A percentile compares a stretch with the other conserved stretches of the same genome.
These are phyloP conservation scores for Perccottus glenii DNA, from an alignment of 2,113 vertebrate genomes.

Conservation along the genomic window DNA sequence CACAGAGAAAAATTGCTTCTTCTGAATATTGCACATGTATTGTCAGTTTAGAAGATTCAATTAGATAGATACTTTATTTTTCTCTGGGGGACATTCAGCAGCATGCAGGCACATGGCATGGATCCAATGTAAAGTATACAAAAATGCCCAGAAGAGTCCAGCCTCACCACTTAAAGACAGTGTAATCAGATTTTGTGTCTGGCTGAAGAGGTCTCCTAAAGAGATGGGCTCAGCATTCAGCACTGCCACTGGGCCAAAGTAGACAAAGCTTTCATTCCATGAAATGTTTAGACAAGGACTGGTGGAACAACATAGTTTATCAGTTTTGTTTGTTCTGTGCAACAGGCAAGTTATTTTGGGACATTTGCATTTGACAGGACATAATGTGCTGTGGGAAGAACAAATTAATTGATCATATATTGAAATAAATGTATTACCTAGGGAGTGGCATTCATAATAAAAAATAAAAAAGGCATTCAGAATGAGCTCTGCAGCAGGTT, in stretches of 20 bases:
- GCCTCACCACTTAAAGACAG: not conserved
- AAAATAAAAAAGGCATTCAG: no score
- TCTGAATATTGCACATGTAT: no score
- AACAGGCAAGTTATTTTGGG: no score
- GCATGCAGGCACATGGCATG: no score
- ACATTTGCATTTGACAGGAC: conserved; percentile 2
- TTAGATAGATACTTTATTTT: no score
- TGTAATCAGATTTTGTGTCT: conserved; percentile 25
- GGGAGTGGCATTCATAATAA: conserved; percentile 28
- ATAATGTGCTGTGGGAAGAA: conserved; percentile 35
- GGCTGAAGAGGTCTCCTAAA: conserved; percentile 6
- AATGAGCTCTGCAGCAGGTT: no score
- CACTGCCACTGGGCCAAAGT: conserved; percentile 15
- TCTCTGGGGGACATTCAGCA: no score
- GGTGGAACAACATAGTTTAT: no score
- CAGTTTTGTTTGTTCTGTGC: not conserved
- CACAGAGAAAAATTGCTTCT: no score
- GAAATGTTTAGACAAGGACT: not conserved
- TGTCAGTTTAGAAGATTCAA: no score
- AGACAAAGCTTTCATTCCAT: not conserved
- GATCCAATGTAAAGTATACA: not conserved
- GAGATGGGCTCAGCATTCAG: conserved; percentile 20
- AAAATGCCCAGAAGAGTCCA: conserved; percentile 21
- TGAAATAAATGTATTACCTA: conserved; percentile 27
- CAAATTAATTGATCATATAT: conserved; percentile 34